Evolutionary conservation across 1,140 invertebrate genomes (phyloP), one percentile per base, ranked within the genome.

Genomic region (Paraescarpia echinospica): DNA sequence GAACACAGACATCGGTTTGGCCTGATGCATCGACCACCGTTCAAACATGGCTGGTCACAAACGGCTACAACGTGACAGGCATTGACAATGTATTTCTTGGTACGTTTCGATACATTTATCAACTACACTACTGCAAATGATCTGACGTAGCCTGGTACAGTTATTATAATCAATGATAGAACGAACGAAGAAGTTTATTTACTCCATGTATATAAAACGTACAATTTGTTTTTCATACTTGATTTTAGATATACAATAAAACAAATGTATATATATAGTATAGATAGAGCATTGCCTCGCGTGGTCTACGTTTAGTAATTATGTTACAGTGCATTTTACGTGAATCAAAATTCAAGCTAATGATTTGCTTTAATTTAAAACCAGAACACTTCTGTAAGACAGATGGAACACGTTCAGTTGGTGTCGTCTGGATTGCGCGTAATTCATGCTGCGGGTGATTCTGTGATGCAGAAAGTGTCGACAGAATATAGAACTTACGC

Each of bases 1-100:
- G 92, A 91, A 92, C 94, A 95, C 35, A 93, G 93, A 91, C 94
- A 95, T 48, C 93, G 93, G 92, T 95, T 94, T 27, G 94, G 94
- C 34, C 93, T 93, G 18, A 95, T 93, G 90, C 94, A 95, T 33
- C 91, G 92, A 31, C 94, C 94, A 88, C 93, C 93, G n/a, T 94
- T 93, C 18, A 93, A 92, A 91, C 94, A 94, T 18, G 93, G 93
- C 35, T 92, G 91, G 89, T 93, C 93, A 93, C 94, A 95, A n/a
- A 94, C 89, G 35, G 94, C 93, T 94, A 89, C 77, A n/a, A 92
- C 33, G 59, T 33, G 12, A 92, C 59, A 18, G 88, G 12, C 34
- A 92, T 31, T n/a, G 31, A 48, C 91, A 91, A 41, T 9, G 48
- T 22, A 35, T 41, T 91, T 1, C 33, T 27, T 2, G 48, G 33